Evolutionary conservation across 2,113 vertebrate species (phyloP).

Genomic region (Coracopsis vasa): DNA sequence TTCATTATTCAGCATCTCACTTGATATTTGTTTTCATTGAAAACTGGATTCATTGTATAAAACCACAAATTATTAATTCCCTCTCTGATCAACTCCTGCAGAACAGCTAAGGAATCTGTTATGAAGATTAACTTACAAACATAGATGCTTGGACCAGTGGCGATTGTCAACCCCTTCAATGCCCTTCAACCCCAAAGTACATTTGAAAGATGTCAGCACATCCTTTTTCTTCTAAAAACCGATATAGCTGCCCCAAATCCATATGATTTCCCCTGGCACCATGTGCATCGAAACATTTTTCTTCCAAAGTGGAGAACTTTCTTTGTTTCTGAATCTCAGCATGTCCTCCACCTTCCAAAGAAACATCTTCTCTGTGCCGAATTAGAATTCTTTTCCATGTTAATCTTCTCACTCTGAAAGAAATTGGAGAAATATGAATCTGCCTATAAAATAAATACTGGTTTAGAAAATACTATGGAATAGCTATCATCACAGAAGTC

Average conservation of each 20-base stretch:
- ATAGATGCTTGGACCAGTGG: neutral
- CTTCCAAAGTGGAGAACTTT: constrained; percentile 88
- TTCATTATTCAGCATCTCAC: neutral
- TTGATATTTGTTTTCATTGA: neutral
- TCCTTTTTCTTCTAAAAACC: constrained; percentile 85
- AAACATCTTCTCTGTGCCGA: constrained; percentile 91
- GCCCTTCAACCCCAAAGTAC: constrained; percentile 82
- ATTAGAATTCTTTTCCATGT: constrained; percentile 97
- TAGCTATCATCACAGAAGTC: neutral
- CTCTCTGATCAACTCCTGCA: neutral
- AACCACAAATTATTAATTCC: neutral
- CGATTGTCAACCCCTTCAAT: constrained; percentile 23
- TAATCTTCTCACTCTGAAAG: constrained; percentile 85
- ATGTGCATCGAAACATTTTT: constrained; percentile 87
- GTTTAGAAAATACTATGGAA: neutral
- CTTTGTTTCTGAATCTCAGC: constrained; percentile 60
- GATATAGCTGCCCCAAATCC: constrained; percentile 96
- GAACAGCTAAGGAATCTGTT: neutral
- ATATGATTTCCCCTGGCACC: constrained; percentile 91
- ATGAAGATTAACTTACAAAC: neutral
- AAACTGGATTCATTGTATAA: neutral
- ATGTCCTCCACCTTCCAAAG: constrained; percentile 65
- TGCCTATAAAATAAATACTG: neutral
- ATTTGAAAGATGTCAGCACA: constrained; percentile 91
- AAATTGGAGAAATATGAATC: neutral